phyloP scores from a whole-genome alignment of 2,888 invertebrate genomes.

The Panorpa germanica region DNA sequence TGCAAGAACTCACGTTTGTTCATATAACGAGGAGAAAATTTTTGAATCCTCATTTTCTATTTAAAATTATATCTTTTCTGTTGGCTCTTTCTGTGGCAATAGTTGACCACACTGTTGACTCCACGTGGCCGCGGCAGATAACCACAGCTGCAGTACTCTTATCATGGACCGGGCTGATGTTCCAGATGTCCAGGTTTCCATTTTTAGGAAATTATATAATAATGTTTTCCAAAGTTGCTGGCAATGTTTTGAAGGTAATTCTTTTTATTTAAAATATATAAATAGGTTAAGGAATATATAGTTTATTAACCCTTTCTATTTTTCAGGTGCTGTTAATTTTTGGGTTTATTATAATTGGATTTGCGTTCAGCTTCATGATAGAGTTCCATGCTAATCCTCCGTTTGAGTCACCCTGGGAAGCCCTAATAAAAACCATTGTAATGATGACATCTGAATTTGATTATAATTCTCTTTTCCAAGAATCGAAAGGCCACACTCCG shows the following conservation, averaged over 20 bases:
- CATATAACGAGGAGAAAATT: too few species aligned
- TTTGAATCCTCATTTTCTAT: too few species aligned
- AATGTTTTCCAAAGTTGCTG: constrained; percentile 38
- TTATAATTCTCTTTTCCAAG: constrained; percentile 28
- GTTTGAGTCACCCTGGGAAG: constrained; percentile 30
- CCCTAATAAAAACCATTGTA: constrained; percentile 33
- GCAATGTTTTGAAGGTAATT: constrained; percentile 31
- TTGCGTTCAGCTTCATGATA: constrained; percentile 34
- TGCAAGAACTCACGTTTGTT: too few species aligned
- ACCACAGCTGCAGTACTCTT: constrained; percentile 31
- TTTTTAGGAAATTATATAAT: constrained; percentile 36
- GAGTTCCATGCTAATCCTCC: constrained; percentile 30
- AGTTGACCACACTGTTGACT: constrained; percentile 18
- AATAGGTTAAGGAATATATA: constrained; percentile 2
- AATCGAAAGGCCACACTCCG: constrained; percentile 12
- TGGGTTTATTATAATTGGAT: constrained; percentile 31
- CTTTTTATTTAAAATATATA: not conserved
- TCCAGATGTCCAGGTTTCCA: constrained; percentile 33
- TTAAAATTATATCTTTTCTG: too few species aligned
- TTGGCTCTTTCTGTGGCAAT: constrained; percentile 3
- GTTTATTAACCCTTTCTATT: not conserved
- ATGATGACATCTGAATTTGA: constrained; percentile 43
- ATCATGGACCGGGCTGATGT: constrained; percentile 36
- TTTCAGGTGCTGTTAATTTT: constrained; percentile 29
- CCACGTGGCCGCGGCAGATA: constrained; percentile 27